These are phyloP conservation scores for Deroptyus accipitrinus DNA, from an alignment of 2,113 vertebrate species.

Conservation along the genomic window DNA sequence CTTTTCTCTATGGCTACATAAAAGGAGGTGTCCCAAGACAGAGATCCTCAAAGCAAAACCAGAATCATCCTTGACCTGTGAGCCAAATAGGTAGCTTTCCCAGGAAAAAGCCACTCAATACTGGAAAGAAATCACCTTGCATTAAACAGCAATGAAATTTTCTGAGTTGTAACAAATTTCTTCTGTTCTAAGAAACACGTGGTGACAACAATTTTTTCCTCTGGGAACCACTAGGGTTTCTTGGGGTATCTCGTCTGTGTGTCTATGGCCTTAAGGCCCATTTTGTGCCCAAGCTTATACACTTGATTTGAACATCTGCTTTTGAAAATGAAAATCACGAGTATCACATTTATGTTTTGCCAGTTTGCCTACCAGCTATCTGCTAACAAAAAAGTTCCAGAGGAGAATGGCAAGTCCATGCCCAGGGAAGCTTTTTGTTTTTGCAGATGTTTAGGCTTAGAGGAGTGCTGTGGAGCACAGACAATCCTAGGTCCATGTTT, in stretches of 20 bases:
- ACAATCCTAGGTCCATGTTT: constrained; percentile 83
- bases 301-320: constrained; percentile 64
- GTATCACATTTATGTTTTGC: constrained; percentile 73
- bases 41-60: background rate
- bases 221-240: background rate
- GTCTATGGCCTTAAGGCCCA: constrained; percentile 14
- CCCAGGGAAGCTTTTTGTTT: constrained; percentile 90
- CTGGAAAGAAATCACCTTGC: background rate
- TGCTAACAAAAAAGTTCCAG: constrained; percentile 77
- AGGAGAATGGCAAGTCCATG: constrained; percentile 81
- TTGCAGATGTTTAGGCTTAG: constrained; percentile 94
- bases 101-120: background rate
- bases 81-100: background rate
- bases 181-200: background rate
- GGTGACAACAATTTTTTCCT: background rate
- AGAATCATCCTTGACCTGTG: background rate
- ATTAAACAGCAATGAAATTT: background rate
- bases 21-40: background rate
- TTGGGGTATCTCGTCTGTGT: background rate
- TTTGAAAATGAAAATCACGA: constrained; percentile 42
- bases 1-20: background rate
- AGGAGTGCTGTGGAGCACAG: constrained; percentile 75
- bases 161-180: background rate
- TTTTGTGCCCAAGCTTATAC: constrained; percentile 53
- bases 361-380: constrained; percentile 81